Evolutionary conservation across 2,797 vertebrate species (phyloP).

Genomic region (Cyprinella venusta): DNA sequence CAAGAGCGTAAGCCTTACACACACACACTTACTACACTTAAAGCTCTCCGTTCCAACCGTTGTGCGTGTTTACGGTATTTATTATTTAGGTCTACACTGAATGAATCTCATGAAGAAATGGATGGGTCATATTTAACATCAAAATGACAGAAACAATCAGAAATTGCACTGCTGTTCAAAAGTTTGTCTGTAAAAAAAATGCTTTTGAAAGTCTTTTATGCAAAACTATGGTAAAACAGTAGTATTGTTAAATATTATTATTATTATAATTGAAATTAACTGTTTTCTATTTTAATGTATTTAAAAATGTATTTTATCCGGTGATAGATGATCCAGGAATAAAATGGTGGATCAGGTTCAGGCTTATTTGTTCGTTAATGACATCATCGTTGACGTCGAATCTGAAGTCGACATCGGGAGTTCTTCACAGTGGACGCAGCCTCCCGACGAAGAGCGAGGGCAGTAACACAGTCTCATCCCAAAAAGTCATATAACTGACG

Average conservation of each 20-base stretch:
- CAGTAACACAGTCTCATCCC: no score
- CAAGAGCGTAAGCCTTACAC: slow-evolving; percentile 93
- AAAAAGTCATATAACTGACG: no score
- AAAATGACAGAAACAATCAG: not conserved
- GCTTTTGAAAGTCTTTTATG: not conserved
- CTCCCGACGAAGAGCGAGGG: no score
- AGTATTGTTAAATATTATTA: not conserved
- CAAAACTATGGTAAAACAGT: not conserved
- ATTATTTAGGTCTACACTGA: not conserved
- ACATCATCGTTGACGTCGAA: no score
- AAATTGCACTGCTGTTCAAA: not conserved
- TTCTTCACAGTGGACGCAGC: no score
- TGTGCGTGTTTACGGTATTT: not conserved
- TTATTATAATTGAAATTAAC: not conserved
- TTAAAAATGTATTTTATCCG: not conserved
- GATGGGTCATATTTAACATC: not conserved
- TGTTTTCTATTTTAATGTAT: not conserved
- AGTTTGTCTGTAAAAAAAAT: not conserved
- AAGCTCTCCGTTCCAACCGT: not conserved
- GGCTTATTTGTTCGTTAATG: no score
- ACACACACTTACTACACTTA: not conserved
- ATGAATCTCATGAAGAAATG: not conserved
- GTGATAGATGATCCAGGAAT: not conserved
- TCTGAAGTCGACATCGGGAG: no score
- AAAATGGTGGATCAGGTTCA: no score